phyloP scores from a whole-genome alignment of 2,797 vertebrate species.

The Clamator glandarius region DNA sequence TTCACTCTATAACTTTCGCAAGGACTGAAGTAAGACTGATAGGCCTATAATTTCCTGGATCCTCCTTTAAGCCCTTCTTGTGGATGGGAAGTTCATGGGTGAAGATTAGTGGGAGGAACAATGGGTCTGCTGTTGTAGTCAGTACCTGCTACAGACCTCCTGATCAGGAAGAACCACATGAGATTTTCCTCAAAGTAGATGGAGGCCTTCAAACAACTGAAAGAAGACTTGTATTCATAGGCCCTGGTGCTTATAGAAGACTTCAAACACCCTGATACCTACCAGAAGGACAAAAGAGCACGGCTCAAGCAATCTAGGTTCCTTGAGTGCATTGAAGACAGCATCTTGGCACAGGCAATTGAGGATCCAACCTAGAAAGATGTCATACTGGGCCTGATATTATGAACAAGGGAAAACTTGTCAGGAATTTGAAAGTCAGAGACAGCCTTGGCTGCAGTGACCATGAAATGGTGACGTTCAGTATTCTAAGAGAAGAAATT shows the following conservation, averaged over 20 bases:
- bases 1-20: too few relatives aligned
- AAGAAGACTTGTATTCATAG: neutral
- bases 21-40: too few relatives aligned
- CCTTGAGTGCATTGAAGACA: neutral
- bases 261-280: neutral
- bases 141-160: too few relatives aligned
- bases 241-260: neutral
- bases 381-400: neutral
- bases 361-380: neutral
- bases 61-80: too few relatives aligned
- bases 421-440: neutral
- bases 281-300: neutral
- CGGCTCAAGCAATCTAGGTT: neutral
- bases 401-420: neutral
- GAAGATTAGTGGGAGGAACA: too few relatives aligned
- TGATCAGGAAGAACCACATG: too few relatives aligned
- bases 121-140: too few relatives aligned
- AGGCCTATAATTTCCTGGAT: too few relatives aligned
- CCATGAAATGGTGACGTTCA: neutral
- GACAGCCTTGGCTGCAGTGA: too few relatives aligned
- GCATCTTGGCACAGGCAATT: neutral
- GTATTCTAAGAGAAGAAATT: neutral
- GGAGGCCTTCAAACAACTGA: too few relatives aligned
- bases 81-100: too few relatives aligned
- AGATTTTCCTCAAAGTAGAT: too few relatives aligned